phyloP scores from a whole-genome alignment of 2,888 invertebrate species.

The Allacma fusca region DNA sequence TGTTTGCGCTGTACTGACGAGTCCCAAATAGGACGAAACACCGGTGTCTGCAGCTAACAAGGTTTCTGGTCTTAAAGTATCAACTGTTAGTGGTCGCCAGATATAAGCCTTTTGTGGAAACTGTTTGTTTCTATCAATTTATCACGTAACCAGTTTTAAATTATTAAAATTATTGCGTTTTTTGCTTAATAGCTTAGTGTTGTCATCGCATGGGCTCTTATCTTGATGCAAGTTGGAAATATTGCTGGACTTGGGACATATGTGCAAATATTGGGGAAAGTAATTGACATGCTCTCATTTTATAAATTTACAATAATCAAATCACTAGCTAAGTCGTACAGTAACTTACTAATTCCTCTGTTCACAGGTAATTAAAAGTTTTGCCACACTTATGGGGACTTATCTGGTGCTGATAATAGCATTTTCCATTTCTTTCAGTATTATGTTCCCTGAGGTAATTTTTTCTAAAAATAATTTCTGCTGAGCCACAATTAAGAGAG shows the following conservation, averaged over 20 bases:
- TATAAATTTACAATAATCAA: too few relatives aligned
- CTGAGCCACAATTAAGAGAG: neutral
- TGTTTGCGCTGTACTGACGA: too few relatives aligned
- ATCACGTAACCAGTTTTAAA: neutral
- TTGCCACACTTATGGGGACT: slow-evolving; percentile 30
- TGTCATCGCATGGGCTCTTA: slow-evolving; percentile 35
- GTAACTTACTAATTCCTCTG: neutral
- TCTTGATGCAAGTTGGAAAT: slow-evolving; percentile 43
- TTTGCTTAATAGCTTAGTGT: slow-evolving; percentile 35
- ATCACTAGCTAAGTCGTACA: too few relatives aligned
- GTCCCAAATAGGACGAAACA: too few relatives aligned
- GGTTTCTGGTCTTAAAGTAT: too few relatives aligned
- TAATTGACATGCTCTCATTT: neutral
- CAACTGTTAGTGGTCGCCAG: too few relatives aligned
- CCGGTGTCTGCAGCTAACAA: too few relatives aligned
- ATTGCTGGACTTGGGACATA: slow-evolving; percentile 36
- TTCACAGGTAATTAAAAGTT: slow-evolving; percentile 33
- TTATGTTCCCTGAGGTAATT: slow-evolving; percentile 41
- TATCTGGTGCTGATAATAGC: slow-evolving; percentile 43
- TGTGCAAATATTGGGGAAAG: slow-evolving; percentile 41
- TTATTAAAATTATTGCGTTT: neutral
- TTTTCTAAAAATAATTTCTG: slow-evolving; percentile 1
- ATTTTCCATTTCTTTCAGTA: slow-evolving; percentile 40
- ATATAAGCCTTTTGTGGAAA: too few relatives aligned
- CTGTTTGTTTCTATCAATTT: too few relatives aligned